Evolutionary conservation across 2,113 vertebrate species (phyloP), one percentile per base, ranked within the genome.

Genomic region (Hippopotamus amphibius): DNA sequence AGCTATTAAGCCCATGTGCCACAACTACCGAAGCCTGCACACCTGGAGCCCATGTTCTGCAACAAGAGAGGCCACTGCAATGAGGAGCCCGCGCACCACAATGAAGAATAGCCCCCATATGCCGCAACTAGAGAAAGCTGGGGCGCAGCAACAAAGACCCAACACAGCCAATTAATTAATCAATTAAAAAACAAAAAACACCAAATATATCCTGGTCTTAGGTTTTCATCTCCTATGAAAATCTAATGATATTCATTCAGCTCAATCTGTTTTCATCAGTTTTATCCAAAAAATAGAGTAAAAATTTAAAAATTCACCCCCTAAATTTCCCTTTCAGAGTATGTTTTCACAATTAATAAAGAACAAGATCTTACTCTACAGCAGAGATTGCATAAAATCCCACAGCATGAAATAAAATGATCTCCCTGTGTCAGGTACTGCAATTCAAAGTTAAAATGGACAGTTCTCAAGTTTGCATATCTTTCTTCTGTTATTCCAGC

Each of bases 391-490:
- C 6, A 41, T n/a, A 95, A 68, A 79, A 59, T 79, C 50, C 55
- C 11, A 26, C 15, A 92, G 41, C 9, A 37, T 41, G 14, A 15
- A 30, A 43, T 79, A 72, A 95, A 95, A 57, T 66, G 3, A 89
- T 77, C 79, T 77, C 15, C 26, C 43, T 90, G 84, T 79, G 68
- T 82, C 82, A 82, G 12, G 33, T 48, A 57, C 46, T 68, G 9
- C 15, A 81, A 59, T 71, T 77, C 53, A 46, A 96, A 87, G 43
- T 72, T n/a, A 92, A 96, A 90, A 46, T 22, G 9, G 88, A 92
- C 0, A n/a, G 33, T 77, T 82, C 30, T n/a, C 26, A 90, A 82
- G 26, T 80, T 19, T 46, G 12, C 6, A 6, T 57, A 37, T 61
- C 68, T 88, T 81, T 77, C 41, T 87, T 77, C 77, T 77, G 15